Conservation (phyloP, 2,888 invertebrate species). For the Rotaria socialis region DNA sequence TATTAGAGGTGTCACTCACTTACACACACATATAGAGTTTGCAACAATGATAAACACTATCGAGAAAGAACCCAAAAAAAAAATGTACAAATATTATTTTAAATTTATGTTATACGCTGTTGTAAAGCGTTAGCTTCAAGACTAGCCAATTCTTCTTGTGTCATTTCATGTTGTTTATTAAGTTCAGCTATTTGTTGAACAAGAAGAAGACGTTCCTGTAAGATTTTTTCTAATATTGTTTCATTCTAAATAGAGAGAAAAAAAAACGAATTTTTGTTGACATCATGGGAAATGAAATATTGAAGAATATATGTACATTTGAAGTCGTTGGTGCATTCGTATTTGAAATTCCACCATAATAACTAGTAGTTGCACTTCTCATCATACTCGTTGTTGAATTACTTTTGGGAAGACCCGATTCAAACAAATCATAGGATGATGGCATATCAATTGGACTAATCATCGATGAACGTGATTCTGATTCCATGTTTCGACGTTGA, state of each 20-base stretch:
- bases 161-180: slow-evolving; percentile 36
- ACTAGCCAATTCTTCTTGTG: slow-evolving; percentile 30
- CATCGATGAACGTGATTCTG: background rate
- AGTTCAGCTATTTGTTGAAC: slow-evolving; percentile 33
- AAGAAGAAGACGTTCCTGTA: slow-evolving; percentile 30
- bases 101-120: background rate
- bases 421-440: slow-evolving; percentile 3
- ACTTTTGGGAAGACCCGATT: slow-evolving; percentile 19
- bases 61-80: background rate
- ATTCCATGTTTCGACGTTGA: background rate
- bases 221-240: slow-evolving; percentile 32
- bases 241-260: background rate
- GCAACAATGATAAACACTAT: background rate
- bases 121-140: background rate
- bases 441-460: slow-evolving; percentile 3
- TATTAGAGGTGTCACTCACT: background rate
- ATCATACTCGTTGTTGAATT: background rate
- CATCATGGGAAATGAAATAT: no score
- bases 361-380: background rate
- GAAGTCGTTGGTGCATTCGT: background rate
- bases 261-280: no score
- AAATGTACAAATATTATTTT: background rate
- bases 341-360: background rate
- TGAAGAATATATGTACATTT: background rate
- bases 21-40: background rate